Conservation (phyloP, 1,140 invertebrate genomes). For the Nixonia krombeini region DNA sequence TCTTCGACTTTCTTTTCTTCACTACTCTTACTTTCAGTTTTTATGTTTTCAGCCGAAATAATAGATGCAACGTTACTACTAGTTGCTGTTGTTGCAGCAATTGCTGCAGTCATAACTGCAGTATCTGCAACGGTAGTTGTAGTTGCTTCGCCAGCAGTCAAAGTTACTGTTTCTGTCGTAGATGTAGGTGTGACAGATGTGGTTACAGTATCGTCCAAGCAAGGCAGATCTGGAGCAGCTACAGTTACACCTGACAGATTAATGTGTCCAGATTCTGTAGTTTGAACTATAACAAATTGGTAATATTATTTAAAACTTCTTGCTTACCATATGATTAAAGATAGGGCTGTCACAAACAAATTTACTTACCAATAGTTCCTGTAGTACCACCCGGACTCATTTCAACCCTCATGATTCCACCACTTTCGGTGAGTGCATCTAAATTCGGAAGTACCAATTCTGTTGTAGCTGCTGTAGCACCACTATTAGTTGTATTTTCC, state of each 20-base stretch:
- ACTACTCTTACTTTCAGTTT: constrained; percentile 44
- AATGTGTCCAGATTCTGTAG: constrained; percentile 47
- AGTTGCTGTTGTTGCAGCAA: background rate
- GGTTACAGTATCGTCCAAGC: constrained; percentile 58
- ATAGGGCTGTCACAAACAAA: constrained; percentile 70
- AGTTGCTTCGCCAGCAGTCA: constrained; percentile 4
- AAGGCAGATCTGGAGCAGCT: constrained; percentile 68
- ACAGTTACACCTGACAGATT: constrained; percentile 61
- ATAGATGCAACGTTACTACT: constrained; percentile 18
- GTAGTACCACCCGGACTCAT: constrained; percentile 79
- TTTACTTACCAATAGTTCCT: constrained; percentile 69
- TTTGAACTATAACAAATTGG: constrained; percentile 29
- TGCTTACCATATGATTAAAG: no score
- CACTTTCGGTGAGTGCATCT: constrained; percentile 73
- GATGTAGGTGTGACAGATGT: constrained; percentile 29
- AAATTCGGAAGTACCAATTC: constrained; percentile 59
- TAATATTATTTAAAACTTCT: no score
- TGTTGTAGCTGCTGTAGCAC: constrained; percentile 9
- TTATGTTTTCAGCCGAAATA: constrained; percentile 27
- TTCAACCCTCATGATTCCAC: constrained; percentile 77
- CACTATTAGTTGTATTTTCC: constrained; percentile 7
- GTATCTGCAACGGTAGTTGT: constrained; percentile 7
- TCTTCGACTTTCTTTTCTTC: constrained; percentile 57
- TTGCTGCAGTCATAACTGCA: background rate
- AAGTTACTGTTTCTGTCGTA: background rate